These are phyloP conservation scores for Sterrhoptilus dennistouni DNA, from an alignment of 2,113 vertebrate species.

Conservation along the genomic window DNA sequence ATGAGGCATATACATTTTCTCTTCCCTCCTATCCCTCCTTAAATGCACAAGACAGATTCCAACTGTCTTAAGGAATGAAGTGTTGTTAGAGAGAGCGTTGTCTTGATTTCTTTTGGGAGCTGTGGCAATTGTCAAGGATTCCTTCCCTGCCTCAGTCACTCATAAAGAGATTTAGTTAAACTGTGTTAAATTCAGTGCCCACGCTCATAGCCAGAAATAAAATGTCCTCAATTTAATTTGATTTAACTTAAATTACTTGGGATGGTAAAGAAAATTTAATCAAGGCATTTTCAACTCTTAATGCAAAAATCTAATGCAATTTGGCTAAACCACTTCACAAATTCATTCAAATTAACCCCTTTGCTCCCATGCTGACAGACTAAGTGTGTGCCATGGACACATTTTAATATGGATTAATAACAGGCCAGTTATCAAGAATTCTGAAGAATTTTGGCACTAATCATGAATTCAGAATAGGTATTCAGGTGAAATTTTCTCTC, in stretches of 20 bases:
- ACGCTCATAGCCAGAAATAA: not conserved
- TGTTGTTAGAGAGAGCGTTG: not conserved
- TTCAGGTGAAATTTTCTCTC: not conserved
- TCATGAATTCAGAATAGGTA: rapidly evolving
- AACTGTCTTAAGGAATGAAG: not conserved
- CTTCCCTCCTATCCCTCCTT: not conserved
- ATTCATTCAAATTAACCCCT: not conserved
- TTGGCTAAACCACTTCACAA: not conserved
- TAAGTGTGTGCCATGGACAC: not conserved
- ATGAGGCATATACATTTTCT: not conserved
- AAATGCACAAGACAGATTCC: not conserved
- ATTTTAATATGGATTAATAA: not conserved
- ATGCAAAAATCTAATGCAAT: not conserved
- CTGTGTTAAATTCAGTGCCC: not conserved
- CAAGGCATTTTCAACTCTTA: not conserved
- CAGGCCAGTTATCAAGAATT: not conserved
- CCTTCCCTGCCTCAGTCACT: not conserved
- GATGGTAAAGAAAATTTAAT: not conserved
- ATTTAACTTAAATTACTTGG: not conserved
- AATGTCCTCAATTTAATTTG: conserved; percentile 12
- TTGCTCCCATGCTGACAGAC: not conserved
- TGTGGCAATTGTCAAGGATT: not conserved
- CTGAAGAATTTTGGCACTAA: not conserved
- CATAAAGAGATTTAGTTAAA: not conserved
- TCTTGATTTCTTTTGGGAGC: not conserved